These are phyloP conservation scores for Merodon equestris DNA, from an alignment of 2,888 invertebrate genomes.

Conservation along the genomic window DNA sequence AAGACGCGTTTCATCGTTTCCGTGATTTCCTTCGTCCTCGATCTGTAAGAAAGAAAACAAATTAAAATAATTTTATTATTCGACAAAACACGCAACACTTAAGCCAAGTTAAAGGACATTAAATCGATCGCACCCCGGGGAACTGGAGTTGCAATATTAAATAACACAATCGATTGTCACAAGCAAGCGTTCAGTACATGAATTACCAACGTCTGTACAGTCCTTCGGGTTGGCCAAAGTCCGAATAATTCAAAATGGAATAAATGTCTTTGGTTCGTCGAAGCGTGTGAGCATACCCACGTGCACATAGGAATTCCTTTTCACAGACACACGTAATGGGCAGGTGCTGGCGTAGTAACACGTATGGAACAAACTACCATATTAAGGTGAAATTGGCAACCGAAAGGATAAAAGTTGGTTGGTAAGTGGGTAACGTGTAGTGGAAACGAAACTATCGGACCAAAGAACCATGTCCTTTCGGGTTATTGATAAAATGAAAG, in stretches of 20 bases:
- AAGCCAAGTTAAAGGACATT: constrained; percentile 25
- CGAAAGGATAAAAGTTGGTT: constrained; percentile 12
- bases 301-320: background rate
- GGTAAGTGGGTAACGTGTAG: too few species aligned
- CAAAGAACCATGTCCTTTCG: constrained; percentile 59
- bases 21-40: constrained; percentile 98
- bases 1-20: constrained; percentile 97
- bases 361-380: constrained; percentile 66
- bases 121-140: constrained; percentile 16
- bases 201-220: background rate
- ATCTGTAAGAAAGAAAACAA: constrained; percentile 82
- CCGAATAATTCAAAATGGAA: constrained; percentile 64
- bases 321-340: constrained; percentile 28
- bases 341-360: constrained; percentile 55
- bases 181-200: constrained; percentile 3
- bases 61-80: constrained; percentile 16
- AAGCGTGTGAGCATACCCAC: constrained; percentile 25
- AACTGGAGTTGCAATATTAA: constrained; percentile 1
- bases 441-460: constrained; percentile 19
- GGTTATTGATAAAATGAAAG: constrained; percentile 62
- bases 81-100: constrained; percentile 34
- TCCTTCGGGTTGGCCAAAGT: constrained; percentile 52
- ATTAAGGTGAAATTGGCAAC: constrained; percentile 63
- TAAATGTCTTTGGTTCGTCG: constrained; percentile 54
- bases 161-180: background rate